A percentile compares a stretch with the other conserved stretches of the same genome.
Evolutionary conservation across 2,797 vertebrate species (phyloP).

Genomic region (Takifugu rubripes): DNA sequence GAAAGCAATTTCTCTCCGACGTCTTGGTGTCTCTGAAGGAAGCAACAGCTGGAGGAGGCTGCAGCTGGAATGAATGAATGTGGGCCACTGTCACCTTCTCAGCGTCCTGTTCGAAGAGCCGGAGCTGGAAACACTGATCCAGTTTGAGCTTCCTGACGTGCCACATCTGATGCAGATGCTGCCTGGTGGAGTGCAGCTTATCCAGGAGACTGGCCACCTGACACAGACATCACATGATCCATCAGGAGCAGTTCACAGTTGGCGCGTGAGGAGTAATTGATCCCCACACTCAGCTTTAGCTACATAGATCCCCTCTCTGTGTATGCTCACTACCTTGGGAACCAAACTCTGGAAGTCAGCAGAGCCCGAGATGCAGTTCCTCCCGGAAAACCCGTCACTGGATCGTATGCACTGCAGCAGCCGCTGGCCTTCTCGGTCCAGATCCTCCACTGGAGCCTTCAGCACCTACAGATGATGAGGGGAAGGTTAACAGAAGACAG

Average conservation of each 20-base stretch:
- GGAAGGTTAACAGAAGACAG: not conserved
- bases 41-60: no score
- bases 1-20: no score
- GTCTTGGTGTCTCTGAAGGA: no score
- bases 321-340: constrained; percentile 77
- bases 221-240: not conserved
- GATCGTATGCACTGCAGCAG: constrained; percentile 93
- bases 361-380: constrained; percentile 95
- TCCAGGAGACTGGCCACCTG: constrained; percentile 94
- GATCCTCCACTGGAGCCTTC: constrained; percentile 85
- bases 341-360: constrained; percentile 98
- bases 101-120: constrained; percentile 96
- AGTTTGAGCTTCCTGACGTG: constrained; percentile 94
- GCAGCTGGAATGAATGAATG: no score
- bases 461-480: constrained; percentile 63
- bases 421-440: constrained; percentile 94
- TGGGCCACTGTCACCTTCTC: constrained; percentile 84
- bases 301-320: no score
- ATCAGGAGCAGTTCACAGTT: not conserved
- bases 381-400: constrained; percentile 93
- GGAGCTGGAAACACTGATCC: constrained; percentile 97
- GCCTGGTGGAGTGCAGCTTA: constrained; percentile 94
- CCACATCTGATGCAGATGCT: constrained; percentile 98
- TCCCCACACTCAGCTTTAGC: no score
- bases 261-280: no score